Percentiles rank a stretch among this genome's conserved stretches.
phyloP scores from a whole-genome alignment of 2,888 invertebrate species.

The Mylabris sibirica region DNA sequence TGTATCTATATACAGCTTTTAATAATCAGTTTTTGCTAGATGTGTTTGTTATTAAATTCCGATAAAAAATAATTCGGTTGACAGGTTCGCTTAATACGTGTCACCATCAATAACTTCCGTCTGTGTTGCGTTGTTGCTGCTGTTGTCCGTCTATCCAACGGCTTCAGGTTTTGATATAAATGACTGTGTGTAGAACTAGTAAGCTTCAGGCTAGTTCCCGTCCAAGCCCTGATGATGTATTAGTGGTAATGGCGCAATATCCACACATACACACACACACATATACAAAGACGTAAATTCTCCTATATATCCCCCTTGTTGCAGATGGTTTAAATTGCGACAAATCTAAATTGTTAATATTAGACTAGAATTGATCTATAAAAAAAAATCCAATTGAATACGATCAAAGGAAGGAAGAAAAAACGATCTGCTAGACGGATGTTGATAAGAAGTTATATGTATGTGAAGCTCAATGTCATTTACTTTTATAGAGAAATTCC shows the following conservation, averaged over 20 bases:
- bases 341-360: conserved; percentile 29
- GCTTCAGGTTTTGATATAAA: conserved; percentile 41
- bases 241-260: conserved; percentile 39
- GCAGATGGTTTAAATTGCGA: conserved; percentile 30
- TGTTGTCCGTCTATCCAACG: conserved; percentile 37
- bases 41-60: conserved; percentile 56
- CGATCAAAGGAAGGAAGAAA: conserved; percentile 37
- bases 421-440: conserved; percentile 47
- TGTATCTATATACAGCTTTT: conserved; percentile 36
- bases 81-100: conserved; percentile 58
- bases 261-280: too few species aligned
- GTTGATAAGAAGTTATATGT: conserved; percentile 55
- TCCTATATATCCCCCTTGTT: conserved; percentile 15
- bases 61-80: conserved; percentile 56
- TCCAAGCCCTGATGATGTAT: conserved; percentile 42
- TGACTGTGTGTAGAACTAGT: conserved; percentile 35
- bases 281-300: conserved; percentile 11
- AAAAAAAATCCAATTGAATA: conserved; percentile 42
- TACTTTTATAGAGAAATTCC: conserved; percentile 56
- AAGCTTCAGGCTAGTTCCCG: conserved; percentile 9
- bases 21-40: conserved; percentile 49
- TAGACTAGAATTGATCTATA: conserved; percentile 33
- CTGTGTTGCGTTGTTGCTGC: conserved; percentile 25
- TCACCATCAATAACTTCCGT: conserved; percentile 58
- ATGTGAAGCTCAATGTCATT: conserved; percentile 52